These are phyloP conservation scores for Lerema accius DNA, from an alignment of 1,140 invertebrate species.

Conservation along the genomic window DNA sequence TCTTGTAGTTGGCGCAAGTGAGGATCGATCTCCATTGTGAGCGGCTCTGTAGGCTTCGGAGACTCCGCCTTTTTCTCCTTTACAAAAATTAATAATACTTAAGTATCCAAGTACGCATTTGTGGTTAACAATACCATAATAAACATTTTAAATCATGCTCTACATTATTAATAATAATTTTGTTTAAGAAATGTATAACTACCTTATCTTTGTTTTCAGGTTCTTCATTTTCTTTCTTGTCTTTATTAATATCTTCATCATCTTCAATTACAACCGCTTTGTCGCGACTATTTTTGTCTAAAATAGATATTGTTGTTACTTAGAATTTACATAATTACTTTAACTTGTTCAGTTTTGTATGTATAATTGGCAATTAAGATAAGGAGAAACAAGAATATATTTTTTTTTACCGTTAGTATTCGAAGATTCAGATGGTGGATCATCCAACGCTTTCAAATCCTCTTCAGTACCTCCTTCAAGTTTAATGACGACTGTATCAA, in stretches of 20 bases:
- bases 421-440: slow-evolving; percentile 60
- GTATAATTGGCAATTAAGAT: too few relatives aligned
- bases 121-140: background rate
- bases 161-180: too few relatives aligned
- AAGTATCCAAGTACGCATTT: background rate
- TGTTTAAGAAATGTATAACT: too few relatives aligned
- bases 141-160: too few relatives aligned
- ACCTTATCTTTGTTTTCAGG: slow-evolving; percentile 59
- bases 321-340: too few relatives aligned
- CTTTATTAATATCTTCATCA: slow-evolving; percentile 63
- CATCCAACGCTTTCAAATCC: slow-evolving; percentile 93
- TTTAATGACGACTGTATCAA: slow-evolving; percentile 98
- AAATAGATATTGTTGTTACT: slow-evolving; percentile 33
- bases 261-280: slow-evolving; percentile 75
- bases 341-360: too few relatives aligned
- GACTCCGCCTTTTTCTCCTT: slow-evolving; percentile 75
- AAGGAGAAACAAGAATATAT: too few relatives aligned
- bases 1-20: slow-evolving; percentile 75
- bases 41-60: slow-evolving; percentile 73
- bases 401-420: slow-evolving; percentile 56
- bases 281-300: slow-evolving; percentile 81
- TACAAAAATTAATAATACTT: slow-evolving; percentile 13
- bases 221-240: slow-evolving; percentile 74
- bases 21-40: slow-evolving; percentile 79
- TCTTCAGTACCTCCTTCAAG: slow-evolving; percentile 98